Conservation (phyloP, 2,113 vertebrate genomes). For the Salvelinus alpinus region DNA sequence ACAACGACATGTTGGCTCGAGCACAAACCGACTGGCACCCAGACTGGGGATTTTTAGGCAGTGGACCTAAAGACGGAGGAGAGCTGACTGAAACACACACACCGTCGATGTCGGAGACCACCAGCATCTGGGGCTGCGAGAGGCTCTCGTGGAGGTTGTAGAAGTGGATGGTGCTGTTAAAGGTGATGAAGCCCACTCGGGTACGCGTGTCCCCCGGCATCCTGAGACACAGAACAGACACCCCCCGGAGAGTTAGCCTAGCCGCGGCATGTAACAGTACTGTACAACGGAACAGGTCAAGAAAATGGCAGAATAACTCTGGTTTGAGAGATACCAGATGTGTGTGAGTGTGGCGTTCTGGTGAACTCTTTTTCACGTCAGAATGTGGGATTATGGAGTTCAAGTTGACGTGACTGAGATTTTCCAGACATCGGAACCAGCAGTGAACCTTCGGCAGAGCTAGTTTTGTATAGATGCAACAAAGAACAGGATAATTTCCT, state of each 20-base stretch:
- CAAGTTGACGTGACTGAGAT: neutral
- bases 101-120: constrained; percentile 96
- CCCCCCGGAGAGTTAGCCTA: neutral
- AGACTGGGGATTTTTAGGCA: too few species aligned
- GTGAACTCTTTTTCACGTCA: neutral
- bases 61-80: too few species aligned
- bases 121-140: constrained; percentile 96
- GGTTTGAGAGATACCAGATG: neutral
- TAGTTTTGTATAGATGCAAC: neutral
- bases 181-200: constrained; percentile 93
- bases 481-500: too few species aligned
- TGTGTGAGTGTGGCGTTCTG: neutral
- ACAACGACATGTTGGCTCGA: too few species aligned
- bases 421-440: neutral
- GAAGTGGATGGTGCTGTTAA: constrained; percentile 96
- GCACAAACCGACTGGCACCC: too few species aligned
- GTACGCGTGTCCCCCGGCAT: constrained; percentile 92
- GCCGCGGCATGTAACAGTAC: neutral
- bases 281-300: too few species aligned
- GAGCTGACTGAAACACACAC: neutral
- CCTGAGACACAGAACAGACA: constrained; percentile 69
- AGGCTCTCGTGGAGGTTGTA: constrained; percentile 95
- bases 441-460: neutral
- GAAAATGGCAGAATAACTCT: too few species aligned
- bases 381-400: neutral